These are phyloP conservation scores for Gallinago undulata DNA, from an alignment of 2,113 vertebrate species.

Conservation along the genomic window DNA sequence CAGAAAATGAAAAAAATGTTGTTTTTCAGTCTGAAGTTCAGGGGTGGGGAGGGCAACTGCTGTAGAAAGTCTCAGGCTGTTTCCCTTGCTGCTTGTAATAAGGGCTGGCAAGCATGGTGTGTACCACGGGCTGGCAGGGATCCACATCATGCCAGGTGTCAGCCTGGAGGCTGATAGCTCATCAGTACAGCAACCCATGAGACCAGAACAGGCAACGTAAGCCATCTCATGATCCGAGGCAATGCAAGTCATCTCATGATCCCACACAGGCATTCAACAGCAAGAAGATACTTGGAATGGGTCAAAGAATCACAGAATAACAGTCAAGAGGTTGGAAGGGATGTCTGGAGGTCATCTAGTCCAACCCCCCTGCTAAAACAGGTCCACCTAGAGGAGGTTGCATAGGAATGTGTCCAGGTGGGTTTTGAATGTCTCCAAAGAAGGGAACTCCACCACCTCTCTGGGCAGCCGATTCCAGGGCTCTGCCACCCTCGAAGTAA, in stretches of 20 bases:
- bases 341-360: too few species aligned
- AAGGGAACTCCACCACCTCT: too few species aligned
- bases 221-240: background rate
- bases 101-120: accelerated
- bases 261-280: background rate
- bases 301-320: too few species aligned
- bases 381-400: too few species aligned
- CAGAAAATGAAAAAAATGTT: background rate
- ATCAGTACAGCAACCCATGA: background rate
- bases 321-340: too few species aligned
- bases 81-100: background rate
- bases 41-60: accelerated
- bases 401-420: too few species aligned
- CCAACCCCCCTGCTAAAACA: too few species aligned
- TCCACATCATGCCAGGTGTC: accelerated
- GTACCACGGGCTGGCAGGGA: background rate
- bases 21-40: background rate
- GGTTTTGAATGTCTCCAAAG: too few species aligned
- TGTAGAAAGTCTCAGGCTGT: background rate
- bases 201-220: background rate
- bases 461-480: too few species aligned
- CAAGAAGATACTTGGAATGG: background rate
- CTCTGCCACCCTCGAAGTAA: too few species aligned
- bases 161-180: background rate
- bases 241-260: background rate